Conservation (phyloP, 2,888 invertebrate genomes). For the Melanchra persicariae region DNA sequence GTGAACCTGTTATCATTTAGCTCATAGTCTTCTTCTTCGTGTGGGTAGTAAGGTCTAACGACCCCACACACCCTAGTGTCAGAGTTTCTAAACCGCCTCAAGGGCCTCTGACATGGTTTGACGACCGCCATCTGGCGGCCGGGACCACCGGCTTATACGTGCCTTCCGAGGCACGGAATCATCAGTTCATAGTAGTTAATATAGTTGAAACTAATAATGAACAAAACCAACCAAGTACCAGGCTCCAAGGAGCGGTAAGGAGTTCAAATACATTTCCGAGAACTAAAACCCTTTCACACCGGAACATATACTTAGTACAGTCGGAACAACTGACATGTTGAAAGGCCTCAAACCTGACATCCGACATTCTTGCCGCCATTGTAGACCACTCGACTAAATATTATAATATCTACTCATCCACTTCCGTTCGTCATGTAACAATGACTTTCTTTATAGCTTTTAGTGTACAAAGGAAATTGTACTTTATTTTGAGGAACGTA, state of each 20-base stretch:
- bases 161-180: no score
- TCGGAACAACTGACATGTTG: constrained; percentile 27
- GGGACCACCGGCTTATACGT: no score
- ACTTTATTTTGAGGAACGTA: fast-evolving
- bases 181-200: no score
- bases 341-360: constrained; percentile 39
- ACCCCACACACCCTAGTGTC: no score
- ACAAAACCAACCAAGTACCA: no score
- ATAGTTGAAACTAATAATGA: no score
- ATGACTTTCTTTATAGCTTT: constrained; percentile 77
- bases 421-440: constrained; percentile 84
- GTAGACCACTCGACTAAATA: constrained; percentile 74
- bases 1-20: no score
- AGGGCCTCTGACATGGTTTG: no score
- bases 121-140: no score
- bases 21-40: no score
- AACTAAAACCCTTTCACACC: constrained; percentile 17
- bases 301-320: constrained; percentile 21
- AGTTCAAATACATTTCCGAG: constrained; percentile 21
- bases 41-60: no score
- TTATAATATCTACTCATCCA: constrained; percentile 72
- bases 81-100: no score
- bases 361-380: constrained; percentile 80
- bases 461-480: background rate
- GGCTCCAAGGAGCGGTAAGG: constrained; percentile 1